A percentile compares a stretch with the other conserved stretches of the same genome.
phyloP scores from a whole-genome alignment of 2,113 vertebrate genomes.

The Larimichthys polyactis region DNA sequence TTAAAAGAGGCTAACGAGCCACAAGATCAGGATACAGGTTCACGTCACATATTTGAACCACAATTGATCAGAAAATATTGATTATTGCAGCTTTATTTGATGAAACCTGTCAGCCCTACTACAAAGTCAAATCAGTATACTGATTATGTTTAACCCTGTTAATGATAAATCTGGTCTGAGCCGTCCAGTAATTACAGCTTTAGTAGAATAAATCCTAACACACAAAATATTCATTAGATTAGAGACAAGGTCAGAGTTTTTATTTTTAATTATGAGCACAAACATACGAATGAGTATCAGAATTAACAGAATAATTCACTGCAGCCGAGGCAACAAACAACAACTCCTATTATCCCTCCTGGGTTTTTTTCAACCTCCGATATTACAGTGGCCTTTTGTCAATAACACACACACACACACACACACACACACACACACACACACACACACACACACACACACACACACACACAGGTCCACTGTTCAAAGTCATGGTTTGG shows the following conservation, averaged over 20 bases:
- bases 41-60: too few species aligned
- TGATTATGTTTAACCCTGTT: neutral
- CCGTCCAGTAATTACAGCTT: neutral
- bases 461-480: neutral
- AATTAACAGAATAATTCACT: slow-evolving; percentile 19
- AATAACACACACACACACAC: slow-evolving; percentile 51
- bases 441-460: too few species aligned
- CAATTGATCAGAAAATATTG: too few species aligned
- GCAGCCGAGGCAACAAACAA: neutral
- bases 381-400: slow-evolving; percentile 62
- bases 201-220: slow-evolving; percentile 11
- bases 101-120: too few species aligned
- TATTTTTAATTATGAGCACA: neutral
- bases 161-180: neutral
- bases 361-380: slow-evolving; percentile 33
- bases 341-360: neutral
- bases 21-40: too few species aligned
- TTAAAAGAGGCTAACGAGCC: too few species aligned
- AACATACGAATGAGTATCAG: neutral
- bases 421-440: too few species aligned
- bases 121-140: neutral
- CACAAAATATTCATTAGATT: slow-evolving; percentile 36
- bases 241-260: neutral
- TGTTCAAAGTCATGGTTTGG: slow-evolving; percentile 61
- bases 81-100: too few species aligned